phyloP scores from a whole-genome alignment of 2,888 invertebrate genomes.

The Trissolcus japonicus region DNA sequence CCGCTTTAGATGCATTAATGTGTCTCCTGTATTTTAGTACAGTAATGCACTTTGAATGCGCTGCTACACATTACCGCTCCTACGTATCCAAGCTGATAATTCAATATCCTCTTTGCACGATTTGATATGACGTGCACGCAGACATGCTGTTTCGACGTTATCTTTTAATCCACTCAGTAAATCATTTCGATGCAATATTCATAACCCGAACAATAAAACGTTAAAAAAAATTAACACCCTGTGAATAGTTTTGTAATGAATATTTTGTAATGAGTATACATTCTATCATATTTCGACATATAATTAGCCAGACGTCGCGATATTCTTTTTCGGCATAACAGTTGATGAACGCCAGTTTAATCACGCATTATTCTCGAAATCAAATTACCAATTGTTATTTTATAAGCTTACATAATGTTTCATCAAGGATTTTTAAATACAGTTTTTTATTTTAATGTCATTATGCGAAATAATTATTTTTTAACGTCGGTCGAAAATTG shows the following conservation, averaged over 20 bases:
- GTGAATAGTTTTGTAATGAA: no score
- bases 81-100: slow-evolving; percentile 44
- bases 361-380: no score
- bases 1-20: slow-evolving; percentile 51
- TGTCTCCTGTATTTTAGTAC: slow-evolving; percentile 43
- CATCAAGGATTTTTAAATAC: no score
- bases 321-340: no score
- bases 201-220: slow-evolving; percentile 21
- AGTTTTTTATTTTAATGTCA: no score
- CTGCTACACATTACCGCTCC: slow-evolving; percentile 39
- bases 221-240: slow-evolving; percentile 27
- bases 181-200: slow-evolving; percentile 38
- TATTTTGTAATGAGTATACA: slow-evolving; percentile 3
- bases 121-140: slow-evolving; percentile 47
- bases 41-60: slow-evolving; percentile 49
- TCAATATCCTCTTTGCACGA: slow-evolving; percentile 54
- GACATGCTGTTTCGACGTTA: slow-evolving; percentile 48
- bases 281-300: no score
- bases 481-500: no score
- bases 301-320: no score
- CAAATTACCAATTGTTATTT: no score
- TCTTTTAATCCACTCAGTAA: slow-evolving; percentile 44
- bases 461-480: no score
- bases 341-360: no score
- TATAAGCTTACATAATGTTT: no score